A percentile compares a stretch with the other conserved stretches of the same genome.
phyloP scores from a whole-genome alignment of 2,888 invertebrate genomes.

The Boloria selene region DNA sequence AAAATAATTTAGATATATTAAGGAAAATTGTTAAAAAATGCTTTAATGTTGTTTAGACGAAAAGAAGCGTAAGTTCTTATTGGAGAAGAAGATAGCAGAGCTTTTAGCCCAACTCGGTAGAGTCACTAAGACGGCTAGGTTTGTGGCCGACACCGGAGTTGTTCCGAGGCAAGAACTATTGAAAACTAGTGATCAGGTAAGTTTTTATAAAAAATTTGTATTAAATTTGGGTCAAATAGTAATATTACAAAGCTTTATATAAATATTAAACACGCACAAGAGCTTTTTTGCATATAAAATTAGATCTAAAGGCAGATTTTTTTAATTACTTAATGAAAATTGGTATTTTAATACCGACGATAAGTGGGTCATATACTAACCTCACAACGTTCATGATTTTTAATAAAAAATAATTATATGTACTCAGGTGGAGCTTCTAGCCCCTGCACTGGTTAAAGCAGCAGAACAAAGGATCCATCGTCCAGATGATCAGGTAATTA shows the following conservation, averaged over 20 bases:
- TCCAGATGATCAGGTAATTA: slow-evolving; percentile 56
- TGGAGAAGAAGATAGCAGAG: slow-evolving; percentile 93
- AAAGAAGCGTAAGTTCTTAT: slow-evolving; percentile 92
- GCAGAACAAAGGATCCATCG: slow-evolving; percentile 60
- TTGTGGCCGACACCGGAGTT: slow-evolving; percentile 85
- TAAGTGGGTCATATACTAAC: too few species aligned
- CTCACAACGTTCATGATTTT: background rate
- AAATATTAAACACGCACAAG: too few species aligned
- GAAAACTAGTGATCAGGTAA: slow-evolving; percentile 54
- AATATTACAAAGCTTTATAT: too few species aligned
- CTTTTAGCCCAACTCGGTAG: slow-evolving; percentile 92
- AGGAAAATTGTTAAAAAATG: background rate
- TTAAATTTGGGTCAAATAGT: too few species aligned
- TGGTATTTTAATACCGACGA: too few species aligned
- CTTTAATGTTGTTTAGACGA: slow-evolving; percentile 79
- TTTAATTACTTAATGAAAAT: too few species aligned
- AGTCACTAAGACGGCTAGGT: slow-evolving; percentile 93
- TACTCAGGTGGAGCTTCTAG: slow-evolving; percentile 64
- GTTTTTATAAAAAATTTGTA: too few species aligned
- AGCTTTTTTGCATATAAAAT: too few species aligned
- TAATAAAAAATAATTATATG: slow-evolving; percentile 1
- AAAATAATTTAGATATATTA: background rate
- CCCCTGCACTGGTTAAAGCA: slow-evolving; percentile 68
- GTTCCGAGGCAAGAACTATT: slow-evolving; percentile 47
- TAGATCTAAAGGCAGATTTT: too few species aligned